Evolutionary conservation across 2,797 vertebrate species (phyloP), one percentile per base, ranked within the genome.

Genomic region (Florisuga fusca): DNA sequence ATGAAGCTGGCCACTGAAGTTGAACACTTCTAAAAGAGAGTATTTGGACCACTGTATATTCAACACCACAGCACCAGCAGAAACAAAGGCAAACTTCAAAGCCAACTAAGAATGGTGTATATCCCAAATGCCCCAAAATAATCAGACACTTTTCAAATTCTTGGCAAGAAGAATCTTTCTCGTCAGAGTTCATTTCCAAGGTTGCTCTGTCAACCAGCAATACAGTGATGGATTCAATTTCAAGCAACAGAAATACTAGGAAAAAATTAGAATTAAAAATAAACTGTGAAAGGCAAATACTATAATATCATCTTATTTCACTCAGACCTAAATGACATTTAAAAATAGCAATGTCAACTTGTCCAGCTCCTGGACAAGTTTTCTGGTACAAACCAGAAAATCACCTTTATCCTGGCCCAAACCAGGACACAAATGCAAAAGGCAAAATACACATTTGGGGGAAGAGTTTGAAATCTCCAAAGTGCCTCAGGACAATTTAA

Each of bases 201-300:
- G 43, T 58, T 77, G 41, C 7, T 85, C 69, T 4, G 1, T 17
- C 79, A 95, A n/a, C 19, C 75, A 94, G 45, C n/a, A 74, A 23
- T 7, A 29, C 33, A 80, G 29, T 63, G 53, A 89, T 31, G 85
- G 84, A 63, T 55, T 89, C 29, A 61, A 80, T 74, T 74, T 83
- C 41, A 80, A 89, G 67, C 27, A 84, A 89, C 12, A 91, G 72
- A 87, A 96, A 84, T 38, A 73, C 46, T 34, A 72, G 16, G 23
- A 74, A 71, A 77, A 87, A 93, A 58, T 64, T 74, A 78, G 23
- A 91, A 93, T 80, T 51, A 66, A 90, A 94, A 89, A 87, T 12
- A 91, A 87, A 94, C 68, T 4, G 48, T 57, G n/a, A 58, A 74
- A 89, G 29, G 27, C n/a, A 90, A 94, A 92, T 87, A 66, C 27